Base-by-base conservation (phyloP, 2,888 invertebrate genomes). In the Hoplodrina blanda region DNA sequence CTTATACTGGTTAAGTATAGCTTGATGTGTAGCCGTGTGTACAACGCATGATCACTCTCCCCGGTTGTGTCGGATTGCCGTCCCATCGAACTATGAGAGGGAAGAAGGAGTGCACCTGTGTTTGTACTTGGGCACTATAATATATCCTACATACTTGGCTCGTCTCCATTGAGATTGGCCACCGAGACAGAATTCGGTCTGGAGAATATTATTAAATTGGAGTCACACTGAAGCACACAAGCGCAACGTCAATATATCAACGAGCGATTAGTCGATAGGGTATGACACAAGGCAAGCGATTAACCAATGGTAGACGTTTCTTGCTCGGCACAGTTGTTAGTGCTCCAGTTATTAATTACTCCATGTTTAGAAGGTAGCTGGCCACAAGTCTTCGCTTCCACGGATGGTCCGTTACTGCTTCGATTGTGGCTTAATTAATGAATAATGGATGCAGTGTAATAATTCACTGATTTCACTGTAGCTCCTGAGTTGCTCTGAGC, bases 351-450 rank as follows among this genome's bases (percentile, higher is more conserved):
- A 62, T 49, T 62, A 53, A 57, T 63, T 50, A 64, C 41, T 78
- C 79, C n/a, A 20, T 62, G 73, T 46, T 62, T 64, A 41, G 54
- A 64, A 70, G 71, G 59, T 67, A 73, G 15, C 74, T 64, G 64
- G 77, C 71, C 80, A 81, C 82, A 80, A 82, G 60, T 81, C 76
- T 76, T 74, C 67, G 78, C 82, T 81, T 85, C 86, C 83, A 81
- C 80, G 81, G 84, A 85, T 80, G 82, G 88, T 87, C 92, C 89
- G 91, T 91, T 93, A 92, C 89, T 83, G 75, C 83, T 85, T 84
- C 85, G 89, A 90, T 91, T 90, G 90, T 92, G 84, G 89, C 89
- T 92, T 93, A 93, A 94, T 94, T 91, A 93, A 93, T 93, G 91
- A 94, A 93, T 93, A 94, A 94, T 93, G 91, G 91, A 93, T 92